A percentile compares a stretch with the other conserved stretches of the same genome.
phyloP scores from a whole-genome alignment of 1,140 invertebrate genomes.

The Formica exsecta region DNA sequence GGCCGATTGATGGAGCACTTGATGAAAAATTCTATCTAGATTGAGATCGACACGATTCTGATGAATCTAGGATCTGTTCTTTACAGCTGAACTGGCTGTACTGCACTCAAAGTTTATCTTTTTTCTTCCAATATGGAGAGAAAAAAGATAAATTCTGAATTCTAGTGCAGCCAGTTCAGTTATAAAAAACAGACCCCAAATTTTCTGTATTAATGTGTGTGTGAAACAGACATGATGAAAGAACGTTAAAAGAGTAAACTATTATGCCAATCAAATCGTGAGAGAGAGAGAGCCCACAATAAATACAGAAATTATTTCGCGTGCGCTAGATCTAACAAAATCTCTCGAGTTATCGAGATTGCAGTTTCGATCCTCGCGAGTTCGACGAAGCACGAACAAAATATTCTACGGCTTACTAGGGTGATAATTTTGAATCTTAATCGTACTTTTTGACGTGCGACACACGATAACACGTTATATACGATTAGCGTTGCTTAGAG shows the following conservation, averaged over 20 bases:
- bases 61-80: background rate
- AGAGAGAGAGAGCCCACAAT: background rate
- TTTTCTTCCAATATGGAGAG: no score
- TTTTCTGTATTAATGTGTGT: background rate
- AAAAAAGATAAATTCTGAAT: no score
- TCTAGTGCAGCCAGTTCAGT: no score
- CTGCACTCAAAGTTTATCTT: no score
- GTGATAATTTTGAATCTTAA: slow-evolving; percentile 30
- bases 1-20: slow-evolving; percentile 2
- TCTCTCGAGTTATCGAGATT: background rate
- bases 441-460: slow-evolving; percentile 16
- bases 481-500: slow-evolving; percentile 73
- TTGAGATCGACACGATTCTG: background rate
- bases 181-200: background rate
- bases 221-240: background rate
- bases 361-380: background rate
- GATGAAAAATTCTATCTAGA: background rate
- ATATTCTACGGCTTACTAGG: slow-evolving; percentile 48
- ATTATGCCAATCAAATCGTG: no score
- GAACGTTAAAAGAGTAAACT: background rate
- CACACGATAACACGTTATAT: slow-evolving; percentile 26
- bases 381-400: slow-evolving; percentile 61
- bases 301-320: background rate
- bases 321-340: slow-evolving; percentile 5
- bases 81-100: no score